Conservation (phyloP, 2,888 invertebrate species). For the Arrhopalites spinosus region DNA sequence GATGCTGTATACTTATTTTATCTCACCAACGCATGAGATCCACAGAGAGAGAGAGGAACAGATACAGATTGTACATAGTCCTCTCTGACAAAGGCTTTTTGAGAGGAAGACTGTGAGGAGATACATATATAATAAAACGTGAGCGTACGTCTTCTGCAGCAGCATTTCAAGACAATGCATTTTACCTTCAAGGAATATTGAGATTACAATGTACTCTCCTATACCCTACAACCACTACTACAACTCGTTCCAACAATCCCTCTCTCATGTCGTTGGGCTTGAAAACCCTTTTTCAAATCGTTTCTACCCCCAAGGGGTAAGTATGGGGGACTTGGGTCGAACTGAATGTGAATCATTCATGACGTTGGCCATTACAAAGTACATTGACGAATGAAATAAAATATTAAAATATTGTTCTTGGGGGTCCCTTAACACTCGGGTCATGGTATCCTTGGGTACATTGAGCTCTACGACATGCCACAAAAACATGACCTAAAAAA, state of each 20-base stretch:
- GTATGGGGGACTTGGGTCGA: no score
- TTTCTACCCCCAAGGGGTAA: background rate
- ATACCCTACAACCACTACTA: background rate
- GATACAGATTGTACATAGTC: background rate
- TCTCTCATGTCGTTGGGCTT: no score
- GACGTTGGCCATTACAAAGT: no score
- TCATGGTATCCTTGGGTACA: no score
- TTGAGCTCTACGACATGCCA: no score
- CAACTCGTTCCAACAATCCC: background rate
- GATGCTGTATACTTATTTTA: background rate
- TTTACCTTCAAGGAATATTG: background rate
- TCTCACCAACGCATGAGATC: background rate
- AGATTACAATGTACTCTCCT: background rate
- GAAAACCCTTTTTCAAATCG: background rate
- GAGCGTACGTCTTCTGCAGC: background rate
- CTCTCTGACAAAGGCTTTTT: background rate
- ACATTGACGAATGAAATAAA: no score
- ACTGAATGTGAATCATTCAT: no score
- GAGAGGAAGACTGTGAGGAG: background rate
- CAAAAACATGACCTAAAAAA: no score
- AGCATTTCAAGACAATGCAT: background rate
- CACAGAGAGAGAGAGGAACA: background rate
- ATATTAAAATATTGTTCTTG: no score
- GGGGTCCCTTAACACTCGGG: no score
- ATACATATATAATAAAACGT: background rate